Evolutionary conservation across 2,888 invertebrate genomes (phyloP).

Genomic region (Epicampocera succincta): DNA sequence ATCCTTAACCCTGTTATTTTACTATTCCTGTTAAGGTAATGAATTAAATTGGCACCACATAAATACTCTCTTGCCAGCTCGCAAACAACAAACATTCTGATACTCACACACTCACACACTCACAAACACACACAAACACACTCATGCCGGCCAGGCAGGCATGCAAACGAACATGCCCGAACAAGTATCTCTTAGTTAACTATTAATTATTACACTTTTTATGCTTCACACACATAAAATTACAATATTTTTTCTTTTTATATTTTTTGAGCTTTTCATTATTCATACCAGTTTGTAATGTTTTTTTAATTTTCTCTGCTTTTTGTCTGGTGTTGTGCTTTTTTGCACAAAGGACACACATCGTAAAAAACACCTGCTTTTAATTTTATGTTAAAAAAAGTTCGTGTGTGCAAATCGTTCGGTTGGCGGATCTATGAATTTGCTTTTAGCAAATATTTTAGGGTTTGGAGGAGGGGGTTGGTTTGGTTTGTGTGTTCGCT

Average conservation of each 20-base stretch:
- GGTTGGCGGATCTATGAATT: constrained; percentile 32
- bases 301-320: constrained; percentile 33
- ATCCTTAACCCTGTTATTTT: constrained; percentile 59
- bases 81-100: neutral
- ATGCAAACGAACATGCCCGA: neutral
- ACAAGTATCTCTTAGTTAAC: constrained; percentile 39
- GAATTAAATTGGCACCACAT: constrained; percentile 64
- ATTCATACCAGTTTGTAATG: constrained; percentile 19
- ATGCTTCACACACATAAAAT: constrained; percentile 9
- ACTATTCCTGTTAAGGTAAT: constrained; percentile 55
- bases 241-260: too few species aligned
- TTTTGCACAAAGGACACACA: constrained; percentile 47
- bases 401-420: constrained; percentile 2
- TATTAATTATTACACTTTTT: constrained; percentile 67
- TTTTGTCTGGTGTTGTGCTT: constrained; percentile 8
- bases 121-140: constrained; percentile 1
- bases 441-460: constrained; percentile 54
- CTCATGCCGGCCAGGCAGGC: neutral
- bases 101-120: neutral
- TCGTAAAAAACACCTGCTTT: constrained; percentile 69
- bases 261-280: neutral
- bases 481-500: constrained; percentile 19
- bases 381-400: constrained; percentile 64
- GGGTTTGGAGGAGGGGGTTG: constrained; percentile 39
- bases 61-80: constrained; percentile 33